A percentile compares a stretch with the other conserved stretches of the same genome.
Evolutionary conservation across 2,797 vertebrate species (phyloP).

Genomic region (Spinus olivaceus): DNA sequence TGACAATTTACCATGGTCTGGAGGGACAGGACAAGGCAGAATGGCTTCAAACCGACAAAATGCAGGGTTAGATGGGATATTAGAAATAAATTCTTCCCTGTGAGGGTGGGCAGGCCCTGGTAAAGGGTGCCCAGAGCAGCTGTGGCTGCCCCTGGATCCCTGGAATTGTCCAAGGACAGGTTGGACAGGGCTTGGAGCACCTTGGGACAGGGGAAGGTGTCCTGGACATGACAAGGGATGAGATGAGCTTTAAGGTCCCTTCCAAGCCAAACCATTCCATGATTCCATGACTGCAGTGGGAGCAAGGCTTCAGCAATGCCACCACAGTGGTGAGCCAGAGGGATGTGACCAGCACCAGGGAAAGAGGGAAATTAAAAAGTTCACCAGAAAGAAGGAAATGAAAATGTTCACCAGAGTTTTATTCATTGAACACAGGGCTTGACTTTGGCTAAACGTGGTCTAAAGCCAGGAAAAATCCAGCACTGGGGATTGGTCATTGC

Average conservation of each 20-base stretch:
- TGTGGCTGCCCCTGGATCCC: neutral
- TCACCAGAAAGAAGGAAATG: neutral
- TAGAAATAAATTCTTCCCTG: neutral
- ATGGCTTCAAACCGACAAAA: neutral
- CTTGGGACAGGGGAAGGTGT: fast-evolving
- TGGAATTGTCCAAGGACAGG: neutral
- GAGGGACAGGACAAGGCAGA: neutral
- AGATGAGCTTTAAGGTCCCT: no score
- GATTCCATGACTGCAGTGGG: neutral
- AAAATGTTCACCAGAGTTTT: neutral
- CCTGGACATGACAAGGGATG: neutral
- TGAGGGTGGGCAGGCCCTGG: fast-evolving
- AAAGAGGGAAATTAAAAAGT: neutral
- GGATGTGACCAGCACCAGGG: neutral
- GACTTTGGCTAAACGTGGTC: neutral
- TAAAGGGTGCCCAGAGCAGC: neutral
- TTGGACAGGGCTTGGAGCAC: fast-evolving
- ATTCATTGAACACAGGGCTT: neutral
- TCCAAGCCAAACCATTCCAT: neutral
- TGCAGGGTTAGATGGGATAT: neutral
- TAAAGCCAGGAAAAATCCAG: neutral
- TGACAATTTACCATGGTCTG: neutral
- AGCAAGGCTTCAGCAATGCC: neutral
- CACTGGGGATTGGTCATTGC: neutral
- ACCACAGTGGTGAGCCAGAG: fast-evolving